These are phyloP conservation scores for Anagrus nilaparvatae DNA, from an alignment of 1,140 invertebrate genomes.

Conservation along the genomic window DNA sequence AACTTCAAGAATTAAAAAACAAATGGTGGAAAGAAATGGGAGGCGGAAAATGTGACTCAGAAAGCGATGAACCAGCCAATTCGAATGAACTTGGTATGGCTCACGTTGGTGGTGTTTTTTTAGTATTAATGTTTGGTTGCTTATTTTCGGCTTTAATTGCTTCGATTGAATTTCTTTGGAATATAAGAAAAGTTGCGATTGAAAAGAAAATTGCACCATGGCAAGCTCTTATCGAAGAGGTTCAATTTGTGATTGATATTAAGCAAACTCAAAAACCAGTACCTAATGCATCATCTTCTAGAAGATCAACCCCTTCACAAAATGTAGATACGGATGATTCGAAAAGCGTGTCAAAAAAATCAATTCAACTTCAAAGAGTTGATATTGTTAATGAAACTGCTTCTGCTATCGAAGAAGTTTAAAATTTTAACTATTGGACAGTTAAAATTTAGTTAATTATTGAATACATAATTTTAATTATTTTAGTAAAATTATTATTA, in stretches of 20 bases:
- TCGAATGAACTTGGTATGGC: slow-evolving; percentile 55
- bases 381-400: no score
- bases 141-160: slow-evolving; percentile 53
- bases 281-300: no score
- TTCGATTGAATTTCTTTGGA: slow-evolving; percentile 72
- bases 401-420: no score
- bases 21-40: slow-evolving; percentile 73
- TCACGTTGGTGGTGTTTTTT: slow-evolving; percentile 84
- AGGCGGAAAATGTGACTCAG: slow-evolving; percentile 23
- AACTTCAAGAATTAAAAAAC: slow-evolving; percentile 64
- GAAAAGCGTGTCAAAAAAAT: no score
- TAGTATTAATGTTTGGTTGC: slow-evolving; percentile 67
- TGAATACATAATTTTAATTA: no score
- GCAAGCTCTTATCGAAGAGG: not conserved
- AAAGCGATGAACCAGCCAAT: slow-evolving; percentile 10
- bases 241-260: not conserved
- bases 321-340: no score
- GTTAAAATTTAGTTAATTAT: no score
- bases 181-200: slow-evolving; percentile 65
- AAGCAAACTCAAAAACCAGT: not conserved
- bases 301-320: no score
- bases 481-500: no score
- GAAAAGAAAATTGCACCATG: slow-evolving; percentile 52
- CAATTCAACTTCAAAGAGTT: no score
- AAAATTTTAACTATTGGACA: no score